Evolutionary conservation across 2,113 vertebrate genomes (phyloP), one percentile per base, ranked within the genome.

Genomic region (Acinonyx jubatus): DNA sequence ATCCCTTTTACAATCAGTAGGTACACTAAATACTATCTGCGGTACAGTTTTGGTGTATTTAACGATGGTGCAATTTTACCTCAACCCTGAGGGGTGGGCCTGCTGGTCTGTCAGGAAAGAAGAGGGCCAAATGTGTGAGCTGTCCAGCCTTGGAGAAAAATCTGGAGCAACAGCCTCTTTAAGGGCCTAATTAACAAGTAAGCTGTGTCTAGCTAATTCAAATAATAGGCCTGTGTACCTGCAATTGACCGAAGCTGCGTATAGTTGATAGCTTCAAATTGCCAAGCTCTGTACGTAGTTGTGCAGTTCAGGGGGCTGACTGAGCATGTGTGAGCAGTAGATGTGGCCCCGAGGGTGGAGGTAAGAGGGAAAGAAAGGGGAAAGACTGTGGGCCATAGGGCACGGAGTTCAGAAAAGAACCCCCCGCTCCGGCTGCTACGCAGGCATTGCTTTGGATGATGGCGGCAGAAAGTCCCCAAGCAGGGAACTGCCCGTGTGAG

Each of bases 181-280:
- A 90, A 94, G n/a, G 25, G 48, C 21, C 36, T 85, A 94, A 71
- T 61, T 91, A 92, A 80, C n/a, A 94, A 96, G 31, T 71, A 95
- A 95, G 23, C 8, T 33, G 2, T 94, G 15, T 79, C n/a, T n/a
- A 57, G 27, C 36, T 97, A 89, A 95, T 97, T 97, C 94, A 96
- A 97, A 95, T 97, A 96, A 96, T 78, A 96, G 83, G 41, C 45
- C 16, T 78, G 41, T 52, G 27, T 87, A 78, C 33, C 45, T 95
- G 31, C 25, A 96, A 92, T 84, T 96, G 95, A 87, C n/a, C 69
- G 94, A 92, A 92, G 85, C 27, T 31, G 10, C 80, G 7, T 83
- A 82, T 45, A 71, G 65, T 92, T 93, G 85, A 78, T 94, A 71
- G 9, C 13, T 12, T 91, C 41, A 90, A 96, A 90, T 88, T 86